Evolutionary conservation across 2,888 invertebrate species (phyloP).

Genomic region (Hylaea fasciaria): DNA sequence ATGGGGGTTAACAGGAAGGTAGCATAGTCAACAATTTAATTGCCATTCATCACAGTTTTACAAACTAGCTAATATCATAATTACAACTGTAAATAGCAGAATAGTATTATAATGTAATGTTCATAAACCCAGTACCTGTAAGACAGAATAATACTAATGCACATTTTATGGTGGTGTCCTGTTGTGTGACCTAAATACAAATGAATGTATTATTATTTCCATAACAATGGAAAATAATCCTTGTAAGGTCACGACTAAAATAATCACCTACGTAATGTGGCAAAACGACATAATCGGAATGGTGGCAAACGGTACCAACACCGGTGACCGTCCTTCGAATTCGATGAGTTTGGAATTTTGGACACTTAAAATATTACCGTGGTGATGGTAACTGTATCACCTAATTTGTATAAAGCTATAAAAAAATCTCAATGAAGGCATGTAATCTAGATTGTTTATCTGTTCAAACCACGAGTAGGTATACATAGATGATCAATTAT

Average conservation of each 20-base stretch:
- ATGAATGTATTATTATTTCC: slow-evolving; percentile 1
- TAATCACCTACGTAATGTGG: slow-evolving; percentile 34
- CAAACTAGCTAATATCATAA: too few species aligned
- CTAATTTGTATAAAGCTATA: slow-evolving; percentile 3
- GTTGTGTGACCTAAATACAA: neutral
- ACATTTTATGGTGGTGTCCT: too few species aligned
- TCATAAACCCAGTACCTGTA: too few species aligned
- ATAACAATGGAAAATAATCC: slow-evolving; percentile 23
- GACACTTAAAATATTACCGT: slow-evolving; percentile 16
- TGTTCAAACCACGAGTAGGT: too few species aligned
- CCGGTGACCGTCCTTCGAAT: slow-evolving; percentile 34
- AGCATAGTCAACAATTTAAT: too few species aligned
- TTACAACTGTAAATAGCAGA: too few species aligned
- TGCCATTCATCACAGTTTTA: too few species aligned
- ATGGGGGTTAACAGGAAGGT: too few species aligned
- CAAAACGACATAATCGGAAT: slow-evolving; percentile 8
- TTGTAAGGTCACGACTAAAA: slow-evolving; percentile 29
- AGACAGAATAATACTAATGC: too few species aligned
- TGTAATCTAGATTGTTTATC: too few species aligned
- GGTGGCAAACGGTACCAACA: slow-evolving; percentile 33
- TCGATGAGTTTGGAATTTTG: slow-evolving; percentile 22
- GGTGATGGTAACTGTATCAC: slow-evolving; percentile 22
- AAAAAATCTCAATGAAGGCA: neutral
- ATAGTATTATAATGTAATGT: too few species aligned
- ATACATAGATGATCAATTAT: too few species aligned